phyloP scores from a whole-genome alignment of 2,888 invertebrate species.

The Imbricaverruca yamaguchii region DNA sequence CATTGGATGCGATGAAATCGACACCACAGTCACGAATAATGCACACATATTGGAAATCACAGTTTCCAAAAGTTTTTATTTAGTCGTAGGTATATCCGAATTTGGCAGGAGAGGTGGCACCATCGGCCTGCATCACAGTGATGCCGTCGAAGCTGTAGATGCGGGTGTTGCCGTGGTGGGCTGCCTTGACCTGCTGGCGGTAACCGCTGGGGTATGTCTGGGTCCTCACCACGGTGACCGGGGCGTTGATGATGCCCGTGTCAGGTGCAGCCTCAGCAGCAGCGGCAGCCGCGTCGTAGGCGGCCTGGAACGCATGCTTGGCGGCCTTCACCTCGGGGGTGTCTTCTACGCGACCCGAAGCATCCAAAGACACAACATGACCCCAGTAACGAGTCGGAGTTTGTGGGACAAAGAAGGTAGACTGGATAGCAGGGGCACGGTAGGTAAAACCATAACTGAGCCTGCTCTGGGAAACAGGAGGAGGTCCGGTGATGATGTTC shows the following conservation, averaged over 20 bases:
- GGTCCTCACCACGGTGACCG: background rate
- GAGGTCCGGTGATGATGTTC: too few species aligned
- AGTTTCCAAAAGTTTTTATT: background rate
- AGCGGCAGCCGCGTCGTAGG: background rate
- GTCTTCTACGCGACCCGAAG: too few species aligned
- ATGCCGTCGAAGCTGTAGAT: constrained; percentile 7
- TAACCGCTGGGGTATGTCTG: background rate
- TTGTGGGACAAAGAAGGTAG: too few species aligned
- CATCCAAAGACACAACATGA: too few species aligned
- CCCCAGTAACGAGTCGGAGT: too few species aligned
- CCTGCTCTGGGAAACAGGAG: too few species aligned
- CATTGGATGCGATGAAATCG: background rate
- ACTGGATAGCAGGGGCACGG: too few species aligned
- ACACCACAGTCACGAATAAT: constrained; percentile 5
- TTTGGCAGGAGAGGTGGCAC: background rate
- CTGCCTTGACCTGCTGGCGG: background rate
- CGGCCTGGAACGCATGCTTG: constrained; percentile 30
- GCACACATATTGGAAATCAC: background rate
- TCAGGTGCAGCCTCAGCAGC: too few species aligned
- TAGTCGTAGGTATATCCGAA: background rate
- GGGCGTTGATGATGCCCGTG: background rate
- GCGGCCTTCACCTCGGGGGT: background rate
- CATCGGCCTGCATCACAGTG: background rate
- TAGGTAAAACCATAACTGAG: too few species aligned
- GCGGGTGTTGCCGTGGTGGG: background rate